Evolutionary conservation across 2,113 vertebrate genomes (phyloP), one percentile per base, ranked within the genome.

Genomic region (Macrotus californicus): DNA sequence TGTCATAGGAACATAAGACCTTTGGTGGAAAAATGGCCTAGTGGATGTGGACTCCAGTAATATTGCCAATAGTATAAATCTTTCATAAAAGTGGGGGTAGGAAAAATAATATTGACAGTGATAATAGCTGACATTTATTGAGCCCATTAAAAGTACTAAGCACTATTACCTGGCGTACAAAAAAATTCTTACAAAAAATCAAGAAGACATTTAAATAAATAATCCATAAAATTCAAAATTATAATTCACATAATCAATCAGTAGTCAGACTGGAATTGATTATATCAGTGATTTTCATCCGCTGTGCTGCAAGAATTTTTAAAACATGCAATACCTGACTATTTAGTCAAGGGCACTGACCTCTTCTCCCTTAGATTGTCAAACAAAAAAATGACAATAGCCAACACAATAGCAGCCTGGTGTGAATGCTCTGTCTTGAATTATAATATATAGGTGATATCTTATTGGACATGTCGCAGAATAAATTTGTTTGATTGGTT

Each of bases 181-280:
- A 94, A 73, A 85, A 61, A 66, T 86, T 87, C 39, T 83, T 84
- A 81, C 6, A 56, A 86, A 94, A 95, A 77, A n/a, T 26, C 43
- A 80, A 92, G 59, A 85, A 41, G 54, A 50, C 3, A 85, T 92
- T 76, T 86, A 93, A 97, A 91, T 86, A 93, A 97, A 91, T 76
- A 87, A 83, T 59, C 75, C 52, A n/a, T 59, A 39, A 73, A 66
- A 94, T 69, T 88, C 52, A 91, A 85, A 95, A 66, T 66, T 69
- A 75, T 66, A 90, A 83, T 72, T 13, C 34, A 89, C 64, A n/a
- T 64, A 46, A 48, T 90, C 29, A 61, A 34, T 59, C 46, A 76
- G 19, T 31, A 36, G 43, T 64, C 85, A 89, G n/a, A 41, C 34
- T 90, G 22, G 10, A 56, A 91, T 26, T 92, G 3, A 50, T 50